These are phyloP conservation scores for Tokudaia tokunoshimensis DNA, from an alignment of 2,797 vertebrate genomes.

Conservation along the genomic window DNA sequence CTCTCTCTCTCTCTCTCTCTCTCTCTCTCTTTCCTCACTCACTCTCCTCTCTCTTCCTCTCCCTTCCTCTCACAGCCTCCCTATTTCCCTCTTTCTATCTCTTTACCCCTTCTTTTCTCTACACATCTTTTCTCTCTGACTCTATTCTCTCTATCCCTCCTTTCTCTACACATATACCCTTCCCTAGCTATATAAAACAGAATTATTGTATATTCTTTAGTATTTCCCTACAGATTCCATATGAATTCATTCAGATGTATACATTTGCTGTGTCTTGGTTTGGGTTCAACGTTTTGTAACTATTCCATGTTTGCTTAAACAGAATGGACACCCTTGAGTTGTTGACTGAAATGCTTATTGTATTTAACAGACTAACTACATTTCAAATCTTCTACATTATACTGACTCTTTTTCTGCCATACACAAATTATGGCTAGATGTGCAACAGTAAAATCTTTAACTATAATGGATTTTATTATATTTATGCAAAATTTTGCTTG, in stretches of 20 bases:
- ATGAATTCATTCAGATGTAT: slow-evolving; percentile 10
- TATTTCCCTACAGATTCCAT: neutral
- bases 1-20: neutral
- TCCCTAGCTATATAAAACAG: neutral
- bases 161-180: neutral
- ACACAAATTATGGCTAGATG: neutral
- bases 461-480: slow-evolving; percentile 5
- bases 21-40: neutral
- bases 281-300: neutral
- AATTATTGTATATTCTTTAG: neutral
- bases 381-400: neutral
- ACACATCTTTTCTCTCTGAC: neutral
- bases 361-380: neutral
- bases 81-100: neutral
- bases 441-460: neutral
- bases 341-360: neutral
- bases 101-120: no score
- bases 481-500: slow-evolving; percentile 50
- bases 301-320: neutral
- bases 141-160: neutral
- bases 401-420: neutral
- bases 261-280: neutral
- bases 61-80: neutral
- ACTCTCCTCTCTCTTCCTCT: fast-evolving
- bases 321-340: neutral